Conservation (phyloP, 2,113 vertebrate species). For the Triplophysa siluroides region DNA sequence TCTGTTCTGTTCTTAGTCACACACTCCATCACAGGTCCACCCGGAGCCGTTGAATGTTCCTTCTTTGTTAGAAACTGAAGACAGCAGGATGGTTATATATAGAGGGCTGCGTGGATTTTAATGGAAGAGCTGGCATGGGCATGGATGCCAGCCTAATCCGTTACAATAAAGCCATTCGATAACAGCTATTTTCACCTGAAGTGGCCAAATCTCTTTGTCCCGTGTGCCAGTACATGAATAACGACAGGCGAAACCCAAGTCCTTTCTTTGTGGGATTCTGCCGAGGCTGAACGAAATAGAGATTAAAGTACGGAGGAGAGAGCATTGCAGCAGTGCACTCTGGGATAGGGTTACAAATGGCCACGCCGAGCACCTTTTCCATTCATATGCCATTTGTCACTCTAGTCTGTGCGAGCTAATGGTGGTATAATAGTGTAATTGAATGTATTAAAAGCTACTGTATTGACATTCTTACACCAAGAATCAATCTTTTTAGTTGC, state of each 20-base stretch:
- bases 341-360: slow-evolving; percentile 24
- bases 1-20: slow-evolving; percentile 6
- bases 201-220: slow-evolving; percentile 34
- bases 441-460: too few species aligned
- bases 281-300: slow-evolving; percentile 1
- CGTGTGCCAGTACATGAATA: slow-evolving; percentile 34
- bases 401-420: background rate
- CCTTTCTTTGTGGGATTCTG: slow-evolving; percentile 38
- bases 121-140: slow-evolving; percentile 55
- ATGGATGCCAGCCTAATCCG: slow-evolving; percentile 55
- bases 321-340: slow-evolving; percentile 27
- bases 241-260: slow-evolving; percentile 47
- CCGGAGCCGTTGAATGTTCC: slow-evolving; percentile 63
- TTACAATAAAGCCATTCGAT: slow-evolving; percentile 59
- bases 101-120: slow-evolving; percentile 51
- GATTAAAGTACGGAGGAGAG: background rate
- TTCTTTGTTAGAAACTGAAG: slow-evolving; percentile 68
- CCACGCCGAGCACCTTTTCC: slow-evolving; percentile 30
- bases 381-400: slow-evolving; percentile 27
- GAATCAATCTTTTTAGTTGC: too few species aligned
- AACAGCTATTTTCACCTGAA: slow-evolving; percentile 39
- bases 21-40: slow-evolving; percentile 13
- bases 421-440: too few species aligned
- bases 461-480: too few species aligned
- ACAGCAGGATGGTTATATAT: slow-evolving; percentile 67